Evolutionary conservation across 2,888 invertebrate species (phyloP).

Genomic region (Lycia hirtaria): DNA sequence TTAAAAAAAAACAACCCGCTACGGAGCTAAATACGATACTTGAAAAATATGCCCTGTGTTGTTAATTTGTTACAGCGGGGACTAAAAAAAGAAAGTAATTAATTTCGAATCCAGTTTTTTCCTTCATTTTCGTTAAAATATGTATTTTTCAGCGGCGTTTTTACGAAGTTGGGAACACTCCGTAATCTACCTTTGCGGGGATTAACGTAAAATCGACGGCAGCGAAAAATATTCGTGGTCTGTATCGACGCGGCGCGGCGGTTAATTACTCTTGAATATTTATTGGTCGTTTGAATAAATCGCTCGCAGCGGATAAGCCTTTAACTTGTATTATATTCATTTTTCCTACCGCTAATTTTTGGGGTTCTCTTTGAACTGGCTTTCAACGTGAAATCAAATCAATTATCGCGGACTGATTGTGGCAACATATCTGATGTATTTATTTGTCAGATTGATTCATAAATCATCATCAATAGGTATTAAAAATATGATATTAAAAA

Average conservation of each 20-base stretch:
- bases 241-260: slow-evolving; percentile 67
- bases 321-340: slow-evolving; percentile 75
- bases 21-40: slow-evolving; percentile 26
- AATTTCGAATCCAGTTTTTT: slow-evolving; percentile 49
- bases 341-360: slow-evolving; percentile 64
- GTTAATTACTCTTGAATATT: slow-evolving; percentile 84
- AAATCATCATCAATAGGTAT: background rate
- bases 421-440: slow-evolving; percentile 3
- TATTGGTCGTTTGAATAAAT: slow-evolving; percentile 84
- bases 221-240: slow-evolving; percentile 71
- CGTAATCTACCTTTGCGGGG: slow-evolving; percentile 75
- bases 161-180: slow-evolving; percentile 68
- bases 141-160: slow-evolving; percentile 58
- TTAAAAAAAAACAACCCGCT: background rate
- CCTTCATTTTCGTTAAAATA: slow-evolving; percentile 56
- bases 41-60: slow-evolving; percentile 37
- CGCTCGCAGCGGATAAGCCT: slow-evolving; percentile 74
- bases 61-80: slow-evolving; percentile 42
- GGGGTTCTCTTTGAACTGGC: slow-evolving; percentile 48
- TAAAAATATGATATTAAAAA: too few relatives aligned
- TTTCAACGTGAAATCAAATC: slow-evolving; percentile 34
- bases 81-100: slow-evolving; percentile 47
- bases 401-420: slow-evolving; percentile 23
- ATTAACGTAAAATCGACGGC: slow-evolving; percentile 74
- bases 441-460: background rate